Conservation (phyloP, 2,888 invertebrate genomes). For the Oscheius sp. region DNA sequence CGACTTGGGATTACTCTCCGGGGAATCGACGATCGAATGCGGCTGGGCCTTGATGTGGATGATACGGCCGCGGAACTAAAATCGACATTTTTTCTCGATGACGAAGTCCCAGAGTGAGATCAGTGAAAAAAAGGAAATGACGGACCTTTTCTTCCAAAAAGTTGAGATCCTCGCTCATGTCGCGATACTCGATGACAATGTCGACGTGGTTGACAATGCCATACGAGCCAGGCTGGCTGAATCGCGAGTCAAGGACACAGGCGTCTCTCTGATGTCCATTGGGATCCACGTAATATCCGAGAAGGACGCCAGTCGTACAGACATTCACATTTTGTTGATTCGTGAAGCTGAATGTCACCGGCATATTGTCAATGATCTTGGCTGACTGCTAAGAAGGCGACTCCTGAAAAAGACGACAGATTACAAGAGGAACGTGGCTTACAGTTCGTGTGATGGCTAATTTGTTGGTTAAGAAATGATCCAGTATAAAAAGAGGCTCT, state of each 20-base stretch:
- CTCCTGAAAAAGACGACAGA: too few species aligned
- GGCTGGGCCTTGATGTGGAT: conserved; percentile 78
- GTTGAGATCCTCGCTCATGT: conserved; percentile 85
- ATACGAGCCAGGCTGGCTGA: conserved; percentile 80
- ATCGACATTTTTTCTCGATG: too few species aligned
- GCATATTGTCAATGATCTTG: too few species aligned
- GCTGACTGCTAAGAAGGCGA: too few species aligned
- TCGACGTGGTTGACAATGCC: conserved; percentile 98
- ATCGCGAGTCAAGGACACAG: conserved; percentile 75
- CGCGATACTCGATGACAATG: conserved; percentile 88
- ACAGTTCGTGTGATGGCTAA: too few species aligned
- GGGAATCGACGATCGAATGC: conserved; percentile 73
- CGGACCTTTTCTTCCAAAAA: conserved; percentile 78
- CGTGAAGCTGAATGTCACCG: too few species aligned
- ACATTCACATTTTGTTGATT: too few species aligned
- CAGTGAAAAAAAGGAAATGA: conserved; percentile 76
- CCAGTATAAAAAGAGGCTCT: too few species aligned
- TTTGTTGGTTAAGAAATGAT: too few species aligned
- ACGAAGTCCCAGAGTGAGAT: too few species aligned
- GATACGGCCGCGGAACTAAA: conserved; percentile 85
- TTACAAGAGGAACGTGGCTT: too few species aligned
- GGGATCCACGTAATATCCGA: conserved; percentile 89
- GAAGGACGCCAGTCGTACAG: conserved; percentile 95
- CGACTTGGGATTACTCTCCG: conserved; percentile 68
- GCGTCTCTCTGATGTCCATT: conserved; percentile 76